phyloP scores from a whole-genome alignment of 1,140 invertebrate genomes.

The Drosophila cardini region DNA sequence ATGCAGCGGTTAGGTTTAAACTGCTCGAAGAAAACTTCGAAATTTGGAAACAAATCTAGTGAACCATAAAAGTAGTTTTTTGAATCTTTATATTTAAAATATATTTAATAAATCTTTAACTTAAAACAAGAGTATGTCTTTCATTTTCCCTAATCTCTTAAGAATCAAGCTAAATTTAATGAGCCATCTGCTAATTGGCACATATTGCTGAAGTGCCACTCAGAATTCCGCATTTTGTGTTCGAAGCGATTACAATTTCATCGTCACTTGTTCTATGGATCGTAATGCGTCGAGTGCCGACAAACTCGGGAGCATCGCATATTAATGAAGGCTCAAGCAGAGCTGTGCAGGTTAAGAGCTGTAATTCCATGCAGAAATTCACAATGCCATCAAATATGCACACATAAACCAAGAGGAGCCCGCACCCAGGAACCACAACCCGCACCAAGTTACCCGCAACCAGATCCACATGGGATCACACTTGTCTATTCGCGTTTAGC shows the following conservation, averaged over 20 bases:
- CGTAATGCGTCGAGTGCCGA: constrained; percentile 1
- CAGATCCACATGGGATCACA: constrained; percentile 64
- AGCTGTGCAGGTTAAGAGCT: constrained; percentile 50
- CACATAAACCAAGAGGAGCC: constrained; percentile 57
- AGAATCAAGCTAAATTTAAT: constrained; percentile 8
- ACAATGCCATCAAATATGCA: constrained; percentile 72
- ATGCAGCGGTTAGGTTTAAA: too few species aligned
- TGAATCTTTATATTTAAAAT: too few species aligned
- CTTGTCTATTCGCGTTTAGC: constrained; percentile 76
- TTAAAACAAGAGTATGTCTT: neutral
- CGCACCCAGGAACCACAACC: constrained; percentile 27
- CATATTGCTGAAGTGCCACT: constrained; percentile 17
- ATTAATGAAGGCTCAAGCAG: constrained; percentile 47
- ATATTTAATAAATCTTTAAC: neutral
- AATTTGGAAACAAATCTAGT: too few species aligned
- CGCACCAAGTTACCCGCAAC: neutral
- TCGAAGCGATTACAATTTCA: constrained; percentile 31
- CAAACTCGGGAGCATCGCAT: constrained; percentile 24
- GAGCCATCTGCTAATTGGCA: constrained; percentile 28
- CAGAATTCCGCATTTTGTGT: constrained; percentile 1
- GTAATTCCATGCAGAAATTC: constrained; percentile 65
- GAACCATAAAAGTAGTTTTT: too few species aligned
- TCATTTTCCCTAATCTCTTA: neutral
- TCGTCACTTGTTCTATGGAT: constrained; percentile 21
- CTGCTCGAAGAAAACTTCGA: too few species aligned